Evolutionary conservation across 2,113 vertebrate species (phyloP), one percentile per base, ranked within the genome.

Genomic region (Myocastor coypus): DNA sequence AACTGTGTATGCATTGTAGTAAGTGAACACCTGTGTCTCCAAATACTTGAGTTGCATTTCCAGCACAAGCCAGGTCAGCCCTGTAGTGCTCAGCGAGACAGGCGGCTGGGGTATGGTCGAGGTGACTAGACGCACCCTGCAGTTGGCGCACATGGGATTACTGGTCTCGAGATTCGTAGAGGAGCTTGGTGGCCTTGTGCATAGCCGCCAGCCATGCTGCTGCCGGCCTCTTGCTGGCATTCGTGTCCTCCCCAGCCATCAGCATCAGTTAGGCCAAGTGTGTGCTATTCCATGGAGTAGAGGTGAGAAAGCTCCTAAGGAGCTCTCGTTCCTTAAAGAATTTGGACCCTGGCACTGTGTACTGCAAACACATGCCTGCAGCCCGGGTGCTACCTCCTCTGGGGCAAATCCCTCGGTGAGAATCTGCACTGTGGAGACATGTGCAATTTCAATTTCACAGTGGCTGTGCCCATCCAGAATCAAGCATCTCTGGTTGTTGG

Each of bases 401-500:
- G 99, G 99, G 95, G 99, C 98, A 83, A 98, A 98, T 61, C 99
- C 99, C 30, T 99, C 99, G 0, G 99, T 99, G 96, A 99, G 97
- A 34, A 99, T 98, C 98, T 99, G 99, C 98, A 99, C 99, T 34
- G 98, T 98, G 87, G 98, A 99, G 96, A 99, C 99, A 77, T 98
- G 99, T 66, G 99, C 97, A 77, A 99, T 88, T 97, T 99, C 99
- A 83, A 99, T 98, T 98, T 99, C 99, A 20, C 98, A 98, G 98
- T 99, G 99, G 96, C 98, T 98, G 78, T 99, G 99, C 30, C 99
- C 99, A 81, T 99, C 99, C 95, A 99, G 98, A 98, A 99, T 98
- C 94, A 99, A 96, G 77, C 99, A 99, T 87, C 99, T 99, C 99
- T 99, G 99, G 96, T 99, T 99, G 98, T 98, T 99, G 97, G 99